Evolutionary conservation across 1,140 invertebrate genomes (phyloP), one percentile per base, ranked within the genome.

Genomic region (Ceratosolen fusciceps): DNA sequence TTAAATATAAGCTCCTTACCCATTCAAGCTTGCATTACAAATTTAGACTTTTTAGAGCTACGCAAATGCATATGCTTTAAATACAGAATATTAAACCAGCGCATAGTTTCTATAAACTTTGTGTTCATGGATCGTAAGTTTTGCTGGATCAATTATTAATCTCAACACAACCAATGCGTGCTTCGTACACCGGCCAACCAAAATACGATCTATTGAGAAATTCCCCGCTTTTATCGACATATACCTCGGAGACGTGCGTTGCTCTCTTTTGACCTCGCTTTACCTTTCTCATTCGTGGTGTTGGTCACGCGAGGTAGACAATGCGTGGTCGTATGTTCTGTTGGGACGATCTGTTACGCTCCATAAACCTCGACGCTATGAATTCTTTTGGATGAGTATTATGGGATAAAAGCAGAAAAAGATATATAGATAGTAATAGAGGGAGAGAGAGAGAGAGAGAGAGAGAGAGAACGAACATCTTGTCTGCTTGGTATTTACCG

Each of bases 341-440:
- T 19, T 12, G 29, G n/a, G 24, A 56, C 49, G 77, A 79, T 72
- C 72, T 79, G 60, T 79, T 62, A 74, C 78, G 72, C 37, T 74
- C 78, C 47, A 79, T 62, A 79, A 74, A 68, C 65, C 49, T 43
- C 60, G 43, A 9, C n/a, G 29, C 1, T 26, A 56, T 21, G 37
- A 26, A 68, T 54, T 68, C 49, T 76, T 68, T 68, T 47, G 58
- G 60, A 52, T 67, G 74, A 67, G 39, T 5, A 24, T 26, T 16
- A 65, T 16, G n/a, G 16, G 43, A 47, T 16, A 7, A 16, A 47
- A 16, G 8, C 43, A 47, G 43, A 47, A 7, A 9, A 7, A 9
- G 8, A 16, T 16, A 47, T 16, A 47, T 9, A 47, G n/a, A 62
- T 21, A 29, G 10, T 12, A 5, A 26, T 10, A 29, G n/a, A 62